Percentiles rank a stretch among this genome's conserved stretches.
phyloP scores from a whole-genome alignment of 2,888 invertebrate genomes.

The Apotomis turbidana region DNA sequence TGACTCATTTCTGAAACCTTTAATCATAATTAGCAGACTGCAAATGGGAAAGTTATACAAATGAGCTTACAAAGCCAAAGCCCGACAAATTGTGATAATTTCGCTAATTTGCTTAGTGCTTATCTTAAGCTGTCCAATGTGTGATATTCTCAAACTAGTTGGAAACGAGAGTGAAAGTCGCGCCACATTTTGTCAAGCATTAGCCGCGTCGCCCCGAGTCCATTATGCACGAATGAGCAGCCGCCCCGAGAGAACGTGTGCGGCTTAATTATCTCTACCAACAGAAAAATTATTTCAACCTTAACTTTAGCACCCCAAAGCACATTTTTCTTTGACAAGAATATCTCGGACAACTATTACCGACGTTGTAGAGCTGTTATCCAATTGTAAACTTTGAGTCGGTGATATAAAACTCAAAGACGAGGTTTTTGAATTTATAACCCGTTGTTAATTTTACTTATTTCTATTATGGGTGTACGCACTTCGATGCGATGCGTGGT shows the following conservation, averaged over 20 bases:
- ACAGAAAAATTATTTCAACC: constrained; percentile 47
- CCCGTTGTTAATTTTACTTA: constrained; percentile 53
- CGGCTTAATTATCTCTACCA: constrained; percentile 68
- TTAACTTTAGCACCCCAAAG: constrained; percentile 51
- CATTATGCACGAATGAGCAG: constrained; percentile 83
- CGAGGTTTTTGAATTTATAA: constrained; percentile 44
- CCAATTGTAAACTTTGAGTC: constrained; percentile 47
- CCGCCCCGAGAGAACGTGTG: constrained; percentile 81
- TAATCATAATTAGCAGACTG: constrained; percentile 7
- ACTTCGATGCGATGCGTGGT: constrained; percentile 58
- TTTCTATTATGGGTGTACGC: constrained; percentile 81
- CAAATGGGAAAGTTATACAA: constrained; percentile 25
- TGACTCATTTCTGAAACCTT: background rate
- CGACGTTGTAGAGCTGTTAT: constrained; percentile 53
- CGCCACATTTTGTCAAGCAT: constrained; percentile 79
- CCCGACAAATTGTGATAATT: background rate
- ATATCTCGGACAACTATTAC: constrained; percentile 54
- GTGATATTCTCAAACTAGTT: constrained; percentile 57
- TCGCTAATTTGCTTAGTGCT: constrained; percentile 7
- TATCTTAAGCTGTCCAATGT: constrained; percentile 18
- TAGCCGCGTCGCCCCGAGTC: constrained; percentile 73
- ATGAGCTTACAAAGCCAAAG: constrained; percentile 8
- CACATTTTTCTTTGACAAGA: constrained; percentile 53
- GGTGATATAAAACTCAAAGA: constrained; percentile 48
- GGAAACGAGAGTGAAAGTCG: constrained; percentile 79